Base-by-base conservation (phyloP, 2,113 vertebrate genomes). In the Cryptomyrus ogoouensis region DNA sequence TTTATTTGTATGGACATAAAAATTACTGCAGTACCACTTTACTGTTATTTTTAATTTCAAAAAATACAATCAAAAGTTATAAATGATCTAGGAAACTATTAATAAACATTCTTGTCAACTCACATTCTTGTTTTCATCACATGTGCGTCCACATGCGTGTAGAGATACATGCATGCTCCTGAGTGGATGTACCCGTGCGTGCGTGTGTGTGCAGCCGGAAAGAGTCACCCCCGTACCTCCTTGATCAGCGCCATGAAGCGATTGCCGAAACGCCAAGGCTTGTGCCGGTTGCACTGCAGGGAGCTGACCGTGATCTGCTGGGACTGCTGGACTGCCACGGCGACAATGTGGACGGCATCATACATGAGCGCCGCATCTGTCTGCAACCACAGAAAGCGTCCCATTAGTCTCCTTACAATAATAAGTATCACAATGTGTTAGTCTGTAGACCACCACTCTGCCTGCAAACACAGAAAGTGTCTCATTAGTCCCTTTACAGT, bases 241-340 rank as follows among this genome's bases (percentile, higher is more conserved):
- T 99, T 99, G 94, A 99, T 99, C 90, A 99, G 97, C 47, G 96
- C 97, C 97, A 99, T 99, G 92, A 99, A 99, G 88, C 98, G 97
- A 83, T 97, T 97, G 90, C 98, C 98, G 12, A 99, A 99, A 91
- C 98, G 97, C 98, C 98, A 99, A 0, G 98, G 98, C 86, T 99
- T 99, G 95, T 99, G 98, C 15, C 98, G 95, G 94, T 99, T 99
- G 94, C 98, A 99, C 95, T 99, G 98, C 24, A 99, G 95, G 0
- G 98, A 99, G 35, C 98, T 99, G 94, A 99, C 98, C 1, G 98
- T 99, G 96, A 99, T 99, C 95, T 99, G 98, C 21, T 97, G 97
- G 93, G 99, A 99, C 96, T 99, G 98, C 91, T 99, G 98, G 89
- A 99, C 98, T 0, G 98, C 98, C 93, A 99, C 98, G 0, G 98